Evolutionary conservation across 2,113 vertebrate species (phyloP).

Genomic region (Spea multiplicata): DNA sequence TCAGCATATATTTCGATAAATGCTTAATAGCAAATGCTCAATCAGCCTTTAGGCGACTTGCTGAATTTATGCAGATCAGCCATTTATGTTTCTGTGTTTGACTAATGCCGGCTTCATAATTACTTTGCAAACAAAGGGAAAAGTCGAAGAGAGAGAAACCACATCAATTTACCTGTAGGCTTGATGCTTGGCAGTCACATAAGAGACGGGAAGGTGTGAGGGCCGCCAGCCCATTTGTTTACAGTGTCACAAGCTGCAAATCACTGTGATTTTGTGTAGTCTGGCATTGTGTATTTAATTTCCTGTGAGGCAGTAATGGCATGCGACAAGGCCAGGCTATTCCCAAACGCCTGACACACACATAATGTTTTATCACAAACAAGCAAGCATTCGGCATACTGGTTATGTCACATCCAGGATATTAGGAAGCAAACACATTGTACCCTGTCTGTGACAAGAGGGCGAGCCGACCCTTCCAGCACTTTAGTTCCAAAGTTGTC

Average conservation of each 20-base stretch:
- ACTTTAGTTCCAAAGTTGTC: too few species aligned
- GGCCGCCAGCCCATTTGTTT: not conserved
- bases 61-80: constrained; percentile 43
- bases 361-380: not conserved
- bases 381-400: not conserved
- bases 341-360: constrained; percentile 9
- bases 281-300: not conserved
- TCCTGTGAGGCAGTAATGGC: constrained; percentile 2
- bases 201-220: constrained; percentile 7
- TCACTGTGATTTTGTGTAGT: not conserved
- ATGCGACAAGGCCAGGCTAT: constrained; percentile 21
- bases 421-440: not conserved
- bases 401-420: not conserved
- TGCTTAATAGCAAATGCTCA: not conserved
- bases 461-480: not conserved
- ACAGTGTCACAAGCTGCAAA: constrained; percentile 21
- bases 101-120: constrained; percentile 35
- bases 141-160: constrained; percentile 3
- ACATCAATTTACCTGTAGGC: constrained; percentile 30
- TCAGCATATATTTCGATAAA: constrained; percentile 2
- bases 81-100: constrained; percentile 33
- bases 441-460: not conserved
- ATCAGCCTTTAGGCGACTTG: constrained; percentile 19
- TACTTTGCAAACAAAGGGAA: constrained; percentile 31
- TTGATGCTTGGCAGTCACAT: not conserved